Conservation (phyloP, 2,113 vertebrate species). For the Leptobrachium ailaonicum region DNA sequence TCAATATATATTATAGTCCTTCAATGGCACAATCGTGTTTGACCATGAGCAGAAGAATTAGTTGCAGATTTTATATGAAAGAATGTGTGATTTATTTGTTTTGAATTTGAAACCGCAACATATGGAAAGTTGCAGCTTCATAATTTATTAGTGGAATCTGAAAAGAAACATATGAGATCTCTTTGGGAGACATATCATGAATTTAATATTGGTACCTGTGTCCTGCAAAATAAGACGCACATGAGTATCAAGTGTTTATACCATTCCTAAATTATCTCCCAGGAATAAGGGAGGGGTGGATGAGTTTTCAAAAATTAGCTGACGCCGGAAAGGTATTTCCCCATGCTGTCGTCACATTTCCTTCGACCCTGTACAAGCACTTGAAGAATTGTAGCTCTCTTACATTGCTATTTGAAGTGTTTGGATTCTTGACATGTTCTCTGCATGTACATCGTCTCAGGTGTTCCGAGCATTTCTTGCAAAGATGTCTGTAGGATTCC, state of each 20-base stretch:
- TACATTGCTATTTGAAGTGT: conserved; percentile 15
- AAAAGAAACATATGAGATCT: too few species aligned
- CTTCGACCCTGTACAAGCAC: background rate
- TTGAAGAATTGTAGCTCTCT: conserved; percentile 4
- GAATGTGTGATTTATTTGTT: too few species aligned
- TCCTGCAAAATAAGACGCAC: background rate
- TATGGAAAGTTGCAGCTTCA: too few species aligned
- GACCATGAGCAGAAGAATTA: too few species aligned
- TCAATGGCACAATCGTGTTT: too few species aligned
- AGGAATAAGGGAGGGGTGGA: conserved; percentile 13
- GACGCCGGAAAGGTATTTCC: conserved; percentile 6
- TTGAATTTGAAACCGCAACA: too few species aligned
- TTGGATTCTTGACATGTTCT: background rate
- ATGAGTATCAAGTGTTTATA: conserved; percentile 5
- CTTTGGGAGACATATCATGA: too few species aligned
- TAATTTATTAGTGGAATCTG: too few species aligned
- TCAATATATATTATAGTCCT: too few species aligned
- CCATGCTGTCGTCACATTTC: conserved; percentile 13
- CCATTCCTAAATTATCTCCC: conserved; percentile 30
- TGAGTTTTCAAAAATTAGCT: conserved; percentile 34
- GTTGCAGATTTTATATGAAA: too few species aligned
- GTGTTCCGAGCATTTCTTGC: background rate
- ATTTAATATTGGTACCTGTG: background rate
- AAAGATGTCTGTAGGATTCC: too few species aligned
- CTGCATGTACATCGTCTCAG: background rate